phyloP scores from a whole-genome alignment of 2,113 vertebrate species.

The Amphiprion ocellaris region DNA sequence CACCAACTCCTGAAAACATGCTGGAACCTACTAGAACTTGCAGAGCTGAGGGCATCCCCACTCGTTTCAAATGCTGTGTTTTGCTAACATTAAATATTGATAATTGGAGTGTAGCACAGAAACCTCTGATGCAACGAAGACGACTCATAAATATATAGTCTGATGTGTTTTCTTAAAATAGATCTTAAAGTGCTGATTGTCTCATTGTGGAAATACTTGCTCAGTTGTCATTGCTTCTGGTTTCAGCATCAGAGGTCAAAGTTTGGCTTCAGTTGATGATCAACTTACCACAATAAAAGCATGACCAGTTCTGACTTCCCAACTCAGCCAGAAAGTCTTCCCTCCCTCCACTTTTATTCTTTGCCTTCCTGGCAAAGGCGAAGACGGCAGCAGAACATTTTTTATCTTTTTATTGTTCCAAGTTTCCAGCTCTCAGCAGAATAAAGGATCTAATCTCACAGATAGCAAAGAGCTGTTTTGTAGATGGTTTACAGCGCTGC shows the following conservation, averaged over 20 bases:
- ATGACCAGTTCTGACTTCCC: background rate
- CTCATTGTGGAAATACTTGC: too few species aligned
- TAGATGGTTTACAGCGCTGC: conserved; percentile 12
- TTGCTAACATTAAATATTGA: too few species aligned
- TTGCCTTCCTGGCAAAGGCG: background rate
- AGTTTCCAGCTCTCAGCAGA: conserved; percentile 53
- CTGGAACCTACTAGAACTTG: too few species aligned
- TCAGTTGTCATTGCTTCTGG: too few species aligned
- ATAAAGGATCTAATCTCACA: conserved; percentile 36
- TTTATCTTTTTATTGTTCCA: conserved; percentile 60
- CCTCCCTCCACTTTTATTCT: background rate
- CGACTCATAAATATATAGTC: too few species aligned
- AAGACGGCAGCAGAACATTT: background rate
- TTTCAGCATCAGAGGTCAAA: conserved; percentile 1
- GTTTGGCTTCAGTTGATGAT: conserved; percentile 35
- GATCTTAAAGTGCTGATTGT: background rate
- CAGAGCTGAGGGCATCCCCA: too few species aligned
- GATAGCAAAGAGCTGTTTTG: conserved; percentile 31
- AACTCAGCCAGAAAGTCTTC: background rate
- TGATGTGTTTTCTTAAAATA: too few species aligned
- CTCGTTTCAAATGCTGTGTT: too few species aligned
- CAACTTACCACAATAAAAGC: background rate
- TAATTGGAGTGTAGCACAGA: too few species aligned
- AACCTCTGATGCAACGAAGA: too few species aligned
- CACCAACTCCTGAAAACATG: too few species aligned